phyloP scores from a whole-genome alignment of 2,797 vertebrate species.

The Sebastes miniatus region DNA sequence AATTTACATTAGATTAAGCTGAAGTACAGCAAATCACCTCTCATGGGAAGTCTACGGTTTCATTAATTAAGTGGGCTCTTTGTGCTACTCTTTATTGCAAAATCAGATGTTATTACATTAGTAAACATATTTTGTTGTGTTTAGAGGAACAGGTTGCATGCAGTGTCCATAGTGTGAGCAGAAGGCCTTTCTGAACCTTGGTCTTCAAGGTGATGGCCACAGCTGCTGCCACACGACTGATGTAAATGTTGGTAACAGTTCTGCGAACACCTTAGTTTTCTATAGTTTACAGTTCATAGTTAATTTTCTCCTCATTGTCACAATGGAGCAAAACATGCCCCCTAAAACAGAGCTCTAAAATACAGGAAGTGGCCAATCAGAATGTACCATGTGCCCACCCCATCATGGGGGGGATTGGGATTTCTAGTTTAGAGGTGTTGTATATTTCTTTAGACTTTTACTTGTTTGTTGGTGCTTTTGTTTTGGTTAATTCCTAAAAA shows the following conservation, averaged over 20 bases:
- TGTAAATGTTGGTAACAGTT: background rate
- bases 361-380: background rate
- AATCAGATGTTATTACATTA: constrained; percentile 6
- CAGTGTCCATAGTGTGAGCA: background rate
- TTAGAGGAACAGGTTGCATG: background rate
- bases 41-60: constrained; percentile 7
- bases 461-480: background rate
- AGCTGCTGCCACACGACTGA: background rate
- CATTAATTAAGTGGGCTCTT: constrained; percentile 14
- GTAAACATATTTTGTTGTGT: background rate
- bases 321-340: background rate
- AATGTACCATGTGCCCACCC: background rate
- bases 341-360: background rate
- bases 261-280: too few relatives aligned
- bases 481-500: background rate
- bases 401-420: background rate
- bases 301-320: background rate
- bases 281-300: background rate
- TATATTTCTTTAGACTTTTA: too few relatives aligned
- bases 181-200: background rate
- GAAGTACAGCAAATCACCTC: background rate
- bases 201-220: background rate
- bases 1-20: constrained; percentile 10
- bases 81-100: background rate
- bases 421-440: background rate